Evolutionary conservation across 2,888 invertebrate species (phyloP), one percentile per base, ranked within the genome.

Genomic region (Calliphora vomitoria): DNA sequence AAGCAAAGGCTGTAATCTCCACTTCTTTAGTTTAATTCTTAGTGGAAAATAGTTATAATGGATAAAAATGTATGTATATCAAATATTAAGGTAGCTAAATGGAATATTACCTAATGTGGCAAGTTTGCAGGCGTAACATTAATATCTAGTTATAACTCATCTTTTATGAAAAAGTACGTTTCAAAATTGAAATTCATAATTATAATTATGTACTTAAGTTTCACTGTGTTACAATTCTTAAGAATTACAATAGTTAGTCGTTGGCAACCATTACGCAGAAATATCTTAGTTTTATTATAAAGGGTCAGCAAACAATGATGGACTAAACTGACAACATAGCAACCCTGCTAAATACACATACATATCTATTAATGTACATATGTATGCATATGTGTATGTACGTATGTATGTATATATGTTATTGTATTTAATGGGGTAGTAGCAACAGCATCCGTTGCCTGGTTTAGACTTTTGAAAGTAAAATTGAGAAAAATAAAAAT

Each of bases 371-470:
- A n/a, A n/a, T n/a, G n/a, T n/a, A 18, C 10, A 62, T 13, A 55
- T 8, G 25, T 60, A 60, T 60, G 0, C 8, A 35, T 41, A 68
- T 25, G 15, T 44, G 13, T 20, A 66, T 47, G 25, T 18, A 11
- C 20, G 20, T 5, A 18, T 66, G 8, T 10, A 11, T 11, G 4
- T 20, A 18, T 68, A 44, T 68, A 5, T 5, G 13, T 25, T 69
- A 18, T 31, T 72, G 6, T 18, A 55, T 72, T 66, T 41, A 55
- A 72, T 35, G 38, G 71, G 71, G 55, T 72, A 55, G 71, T 55
- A 55, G 71, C 55, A 53, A 72, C 55, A 72, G 71, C 38, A 72
- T 72, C 55, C 71, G 71, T 72, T 72, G 71, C 71, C 55, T 72
- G 55, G 55, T 72, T 72, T 72, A 55, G 53, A 55, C 50, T 72